Base-by-base conservation (phyloP, 2,888 invertebrate genomes). In the Drosophila limbata region DNA sequence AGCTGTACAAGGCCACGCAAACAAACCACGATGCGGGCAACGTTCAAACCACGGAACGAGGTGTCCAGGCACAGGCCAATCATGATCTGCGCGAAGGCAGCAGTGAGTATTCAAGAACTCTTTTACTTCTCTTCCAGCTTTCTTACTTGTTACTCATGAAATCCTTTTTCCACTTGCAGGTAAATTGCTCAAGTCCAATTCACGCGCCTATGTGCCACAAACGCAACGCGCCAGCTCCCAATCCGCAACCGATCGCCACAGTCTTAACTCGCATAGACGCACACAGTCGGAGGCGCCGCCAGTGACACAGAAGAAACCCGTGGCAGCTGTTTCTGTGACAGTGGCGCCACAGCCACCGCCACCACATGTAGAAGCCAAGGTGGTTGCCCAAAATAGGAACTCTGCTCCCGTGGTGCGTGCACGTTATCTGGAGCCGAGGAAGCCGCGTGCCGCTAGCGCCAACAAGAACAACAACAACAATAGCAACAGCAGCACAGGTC, bases 391-490 rank as follows among this genome's bases (percentile, higher is more conserved):
- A 50, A 15, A 33, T 15, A 19, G 33, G 4, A 21, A 47, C 17
- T 37, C 65, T 5, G 69, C 62, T 5, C 55, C 76, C 4, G 52
- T 73, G 19, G 85, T 92, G 77, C 94, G 95, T 71, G 94, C 96
- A 1, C 93, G 95, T 21, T 95, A 95, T 81, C 90, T 95, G 78
- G 95, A 95, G 77, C 94, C 95, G 3, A 93, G 93, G 25, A 92
- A 92, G 60, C 81, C 90, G 13, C 82, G 90, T 11, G 67, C 69
- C 0, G 51, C 33, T 1, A 57, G 65, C 21, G 52, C 57, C 1
- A 65, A 47, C 45, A 42, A 37, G 0, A 39, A n/a, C 21, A 52
- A 28, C 1, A 39, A 13, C 21, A 51, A 47, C 17, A 59, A 40
- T 33, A 40, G 35, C 33, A 48, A 52, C 33, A 48, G 21, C 5